Conservation (phyloP, 2,888 invertebrate genomes). For the Amorpha juglandis region DNA sequence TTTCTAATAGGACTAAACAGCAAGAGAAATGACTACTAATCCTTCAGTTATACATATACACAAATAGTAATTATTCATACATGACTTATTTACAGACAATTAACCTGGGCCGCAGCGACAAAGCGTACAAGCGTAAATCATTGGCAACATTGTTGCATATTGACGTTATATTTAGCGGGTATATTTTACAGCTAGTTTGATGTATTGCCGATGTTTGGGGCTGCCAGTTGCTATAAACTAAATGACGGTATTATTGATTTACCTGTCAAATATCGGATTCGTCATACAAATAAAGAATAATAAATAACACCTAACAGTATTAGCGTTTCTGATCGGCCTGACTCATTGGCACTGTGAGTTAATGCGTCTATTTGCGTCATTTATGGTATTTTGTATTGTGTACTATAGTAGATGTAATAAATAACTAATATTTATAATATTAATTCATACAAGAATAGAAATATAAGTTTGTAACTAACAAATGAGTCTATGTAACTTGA, state of each 20-base stretch:
- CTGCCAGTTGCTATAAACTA: neutral
- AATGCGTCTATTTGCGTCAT: too few relatives aligned
- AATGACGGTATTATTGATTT: neutral
- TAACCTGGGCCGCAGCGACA: constrained; percentile 2
- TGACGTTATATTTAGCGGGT: constrained; percentile 9
- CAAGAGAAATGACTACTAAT: constrained; percentile 1
- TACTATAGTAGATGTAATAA: too few relatives aligned
- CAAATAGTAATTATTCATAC: neutral
- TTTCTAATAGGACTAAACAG: neutral
- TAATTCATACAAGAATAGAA: too few relatives aligned
- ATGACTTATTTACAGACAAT: constrained; percentile 3
- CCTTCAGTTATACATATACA: neutral
- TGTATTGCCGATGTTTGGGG: neutral
- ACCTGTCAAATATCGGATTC: neutral
- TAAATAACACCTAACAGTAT: neutral
- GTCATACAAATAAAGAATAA: neutral
- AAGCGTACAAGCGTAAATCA: constrained; percentile 11
- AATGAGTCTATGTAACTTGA: too few relatives aligned
- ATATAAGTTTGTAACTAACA: too few relatives aligned
- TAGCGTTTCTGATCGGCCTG: neutral
- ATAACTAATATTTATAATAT: too few relatives aligned
- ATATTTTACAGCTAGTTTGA: neutral
- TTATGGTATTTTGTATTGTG: too few relatives aligned
- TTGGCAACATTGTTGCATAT: constrained; percentile 14
- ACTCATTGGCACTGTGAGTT: too few relatives aligned